phyloP scores from a whole-genome alignment of 2,888 invertebrate genomes.

The Micoletzkya japonica region DNA sequence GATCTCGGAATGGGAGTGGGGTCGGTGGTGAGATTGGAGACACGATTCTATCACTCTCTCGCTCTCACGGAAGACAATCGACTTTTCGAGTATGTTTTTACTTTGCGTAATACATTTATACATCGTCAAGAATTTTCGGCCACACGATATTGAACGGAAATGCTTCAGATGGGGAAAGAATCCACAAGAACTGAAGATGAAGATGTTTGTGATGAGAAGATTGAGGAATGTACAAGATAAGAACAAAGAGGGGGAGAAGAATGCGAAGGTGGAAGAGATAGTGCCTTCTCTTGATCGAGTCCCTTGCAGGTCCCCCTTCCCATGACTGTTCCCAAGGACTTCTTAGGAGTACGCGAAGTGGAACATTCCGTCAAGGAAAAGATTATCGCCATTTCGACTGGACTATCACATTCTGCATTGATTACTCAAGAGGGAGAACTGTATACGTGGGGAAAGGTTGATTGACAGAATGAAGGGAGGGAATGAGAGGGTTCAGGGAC shows the following conservation, averaged over 20 bases:
- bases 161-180: conserved; percentile 51
- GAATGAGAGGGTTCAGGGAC: conserved; percentile 27
- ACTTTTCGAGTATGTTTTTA: conserved; percentile 40
- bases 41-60: conserved; percentile 54
- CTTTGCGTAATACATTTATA: too few relatives aligned
- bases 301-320: conserved; percentile 32
- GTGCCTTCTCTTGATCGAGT: neutral
- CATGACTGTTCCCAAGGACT: conserved; percentile 43
- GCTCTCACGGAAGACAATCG: conserved; percentile 44
- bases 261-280: conserved; percentile 8
- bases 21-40: neutral
- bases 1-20: conserved; percentile 5
- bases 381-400: conserved; percentile 43
- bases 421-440: conserved; percentile 49
- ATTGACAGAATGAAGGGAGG: neutral
- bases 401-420: conserved; percentile 54
- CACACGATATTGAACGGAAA: too few relatives aligned
- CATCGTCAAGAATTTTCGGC: too few relatives aligned
- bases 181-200: conserved; percentile 55
- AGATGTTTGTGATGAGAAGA: conserved; percentile 48
- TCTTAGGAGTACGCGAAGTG: conserved; percentile 40
- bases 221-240: conserved; percentile 27
- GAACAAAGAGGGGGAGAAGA: neutral
- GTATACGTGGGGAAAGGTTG: conserved; percentile 57
- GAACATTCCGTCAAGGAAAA: conserved; percentile 30